Conservation (phyloP, 2,888 invertebrate genomes). For the Parnassius mnemosyne region DNA sequence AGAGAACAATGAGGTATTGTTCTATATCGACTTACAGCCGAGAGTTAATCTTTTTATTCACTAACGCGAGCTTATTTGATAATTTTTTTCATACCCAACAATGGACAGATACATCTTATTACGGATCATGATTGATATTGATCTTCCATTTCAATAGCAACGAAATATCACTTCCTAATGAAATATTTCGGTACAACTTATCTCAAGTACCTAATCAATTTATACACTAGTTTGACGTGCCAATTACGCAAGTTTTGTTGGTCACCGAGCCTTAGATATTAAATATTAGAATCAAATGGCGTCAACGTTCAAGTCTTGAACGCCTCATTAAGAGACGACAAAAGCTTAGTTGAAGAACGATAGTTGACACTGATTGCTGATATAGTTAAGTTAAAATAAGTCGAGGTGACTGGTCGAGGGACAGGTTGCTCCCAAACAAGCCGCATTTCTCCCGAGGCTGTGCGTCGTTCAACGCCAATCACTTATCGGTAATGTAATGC, state of each 20-base stretch:
- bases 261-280: background rate
- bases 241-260: background rate
- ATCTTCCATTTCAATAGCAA: conserved; percentile 40
- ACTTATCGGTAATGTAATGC: conserved; percentile 8
- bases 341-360: conserved; percentile 3
- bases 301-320: background rate
- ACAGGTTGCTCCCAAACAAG: conserved; percentile 8
- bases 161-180: conserved; percentile 21
- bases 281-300: background rate
- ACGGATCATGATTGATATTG: conserved; percentile 40
- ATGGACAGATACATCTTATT: conserved; percentile 44
- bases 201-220: conserved; percentile 18
- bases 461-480: conserved; percentile 10
- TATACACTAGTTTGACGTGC: conserved; percentile 2
- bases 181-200: conserved; percentile 17
- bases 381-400: conserved; percentile 3
- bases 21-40: conserved; percentile 43
- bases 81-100: conserved; percentile 44
- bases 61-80: conserved; percentile 44
- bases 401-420: background rate
- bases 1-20: conserved; percentile 69
- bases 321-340: background rate
- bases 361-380: conserved; percentile 5
- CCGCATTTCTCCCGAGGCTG: conserved; percentile 15
- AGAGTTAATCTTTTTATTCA: conserved; percentile 46